Percentiles rank a stretch among this genome's conserved stretches.
phyloP scores from a whole-genome alignment of 30 jellyfish, hydroid and myxozoan species.

The Hydra vulgaris region DNA sequence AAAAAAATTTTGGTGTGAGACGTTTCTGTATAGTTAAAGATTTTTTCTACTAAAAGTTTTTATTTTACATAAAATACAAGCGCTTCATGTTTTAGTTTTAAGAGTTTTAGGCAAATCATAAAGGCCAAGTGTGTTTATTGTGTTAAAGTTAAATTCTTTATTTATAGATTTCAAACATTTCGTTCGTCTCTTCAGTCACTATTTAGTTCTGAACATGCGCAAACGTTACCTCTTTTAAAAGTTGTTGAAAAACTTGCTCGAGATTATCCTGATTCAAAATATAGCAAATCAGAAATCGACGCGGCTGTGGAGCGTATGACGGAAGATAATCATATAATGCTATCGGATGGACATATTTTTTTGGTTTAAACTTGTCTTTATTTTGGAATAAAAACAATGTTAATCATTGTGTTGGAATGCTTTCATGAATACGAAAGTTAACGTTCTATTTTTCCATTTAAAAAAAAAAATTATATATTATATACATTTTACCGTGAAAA shows the following conservation, averaged over 20 bases:
- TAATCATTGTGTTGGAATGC: too few species aligned
- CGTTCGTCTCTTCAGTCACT: constrained; percentile 59
- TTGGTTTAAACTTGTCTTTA: constrained; percentile 56
- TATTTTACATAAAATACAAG: background rate
- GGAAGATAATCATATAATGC: constrained; percentile 90
- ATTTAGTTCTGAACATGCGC: constrained; percentile 76
- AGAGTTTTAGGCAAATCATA: too few species aligned
- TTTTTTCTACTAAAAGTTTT: too few species aligned
- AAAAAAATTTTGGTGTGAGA: too few species aligned
- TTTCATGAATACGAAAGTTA: too few species aligned
- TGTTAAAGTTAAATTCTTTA: background rate
- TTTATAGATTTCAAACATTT: constrained; percentile 57
- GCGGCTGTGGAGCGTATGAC: constrained; percentile 73
- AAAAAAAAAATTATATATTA: too few species aligned
- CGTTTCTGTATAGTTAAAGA: too few species aligned
- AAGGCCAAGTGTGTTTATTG: background rate
- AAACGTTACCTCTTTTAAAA: constrained; percentile 52
- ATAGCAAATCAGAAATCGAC: constrained; percentile 46
- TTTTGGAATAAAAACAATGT: too few species aligned
- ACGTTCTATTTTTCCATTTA: too few species aligned
- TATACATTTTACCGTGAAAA: too few species aligned
- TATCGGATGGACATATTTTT: constrained; percentile 75
- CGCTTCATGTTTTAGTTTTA: too few species aligned
- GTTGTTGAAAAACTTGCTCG: constrained; percentile 40
- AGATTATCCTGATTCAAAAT: constrained; percentile 68